Evolutionary conservation across 2,797 vertebrate species (phyloP), one percentile per base, ranked within the genome.

Genomic region (Apogon hyalosoma): DNA sequence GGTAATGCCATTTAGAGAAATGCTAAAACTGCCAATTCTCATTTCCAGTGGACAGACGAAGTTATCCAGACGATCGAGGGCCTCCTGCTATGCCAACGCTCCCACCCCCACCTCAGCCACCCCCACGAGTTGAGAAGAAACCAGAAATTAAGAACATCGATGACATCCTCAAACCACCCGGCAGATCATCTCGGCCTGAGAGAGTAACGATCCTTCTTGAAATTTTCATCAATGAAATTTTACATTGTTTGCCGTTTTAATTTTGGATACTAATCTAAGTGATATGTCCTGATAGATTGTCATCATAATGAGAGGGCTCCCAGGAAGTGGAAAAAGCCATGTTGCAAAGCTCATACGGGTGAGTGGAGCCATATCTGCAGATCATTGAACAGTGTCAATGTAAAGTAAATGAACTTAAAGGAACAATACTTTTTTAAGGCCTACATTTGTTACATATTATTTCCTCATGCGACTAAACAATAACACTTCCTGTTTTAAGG

Each of bases 261-360:
- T 41, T 36, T 14, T 60, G 2, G 63, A 11, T 11, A 11, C 33
- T 85, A 7, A 75, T 47, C 15, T 9, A 16, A 48, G 7, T 40
- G n/a, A 4, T 28, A 1, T 69, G 16, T 75, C 69, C 62, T 45
- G 19, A 75, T 82, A 99, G 98, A 98, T 99, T 90, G 97, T 99
- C 49, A 95, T 99, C 73, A 98, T 99, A 69, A 98, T 99, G 98
- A 94, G 98, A 91, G 98, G 98, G 5, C 92, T 99, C 69, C 97
- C 98, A 62, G 98, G 98, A 89, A 98, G 98, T 48, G 98, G 98
- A 52, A 99, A 99, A 91, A 97, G 96, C 42, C 98, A 99, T 13
- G 97, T 99, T 57, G 97, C 98, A 71, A 99, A 98, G 84, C 96
- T 99, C 43, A 98, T 99, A 74, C 93, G 98, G 85, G 98, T 99